A percentile compares a stretch with the other conserved stretches of the same genome.
These are phyloP conservation scores for Pomacea canaliculata DNA, from an alignment of 2,888 invertebrate genomes.

Conservation along the genomic window DNA sequence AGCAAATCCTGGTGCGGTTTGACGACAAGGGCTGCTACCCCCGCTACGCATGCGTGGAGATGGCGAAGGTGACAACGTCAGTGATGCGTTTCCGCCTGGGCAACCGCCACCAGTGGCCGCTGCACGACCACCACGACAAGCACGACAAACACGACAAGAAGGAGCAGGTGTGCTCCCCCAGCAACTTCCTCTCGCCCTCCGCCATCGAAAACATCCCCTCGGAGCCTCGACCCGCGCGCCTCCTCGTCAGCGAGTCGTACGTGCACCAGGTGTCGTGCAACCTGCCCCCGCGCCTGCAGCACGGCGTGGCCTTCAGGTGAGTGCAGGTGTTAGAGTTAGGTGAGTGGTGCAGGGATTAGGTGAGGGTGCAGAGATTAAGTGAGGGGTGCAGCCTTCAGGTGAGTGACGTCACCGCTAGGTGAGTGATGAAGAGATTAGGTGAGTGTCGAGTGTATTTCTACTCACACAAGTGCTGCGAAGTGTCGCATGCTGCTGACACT, in stretches of 20 bases:
- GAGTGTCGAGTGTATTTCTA: too few relatives aligned
- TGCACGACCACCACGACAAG: slow-evolving; percentile 39
- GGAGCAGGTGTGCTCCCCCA: slow-evolving; percentile 42
- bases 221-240: slow-evolving; percentile 26
- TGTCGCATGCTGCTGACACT: too few relatives aligned
- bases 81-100: slow-evolving; percentile 54
- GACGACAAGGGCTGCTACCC: slow-evolving; percentile 63
- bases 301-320: slow-evolving; percentile 38
- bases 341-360: too few relatives aligned
- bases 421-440: too few relatives aligned
- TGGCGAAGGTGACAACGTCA: slow-evolving; percentile 47
- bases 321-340: too few relatives aligned
- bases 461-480: too few relatives aligned
- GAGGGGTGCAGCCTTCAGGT: too few relatives aligned
- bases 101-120: slow-evolving; percentile 52
- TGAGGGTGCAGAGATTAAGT: too few relatives aligned
- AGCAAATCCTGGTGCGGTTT: slow-evolving; percentile 45
- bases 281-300: slow-evolving; percentile 34
- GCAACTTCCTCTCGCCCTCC: slow-evolving; percentile 35
- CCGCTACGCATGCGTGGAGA: slow-evolving; percentile 55
- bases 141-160: slow-evolving; percentile 39
- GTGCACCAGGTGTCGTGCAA: slow-evolving; percentile 28
- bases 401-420: too few relatives aligned
- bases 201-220: slow-evolving; percentile 4
- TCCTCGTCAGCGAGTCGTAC: slow-evolving; percentile 27